These are phyloP conservation scores for Pogonomyrmex barbatus DNA, from an alignment of 1,140 invertebrate genomes.

Conservation along the genomic window DNA sequence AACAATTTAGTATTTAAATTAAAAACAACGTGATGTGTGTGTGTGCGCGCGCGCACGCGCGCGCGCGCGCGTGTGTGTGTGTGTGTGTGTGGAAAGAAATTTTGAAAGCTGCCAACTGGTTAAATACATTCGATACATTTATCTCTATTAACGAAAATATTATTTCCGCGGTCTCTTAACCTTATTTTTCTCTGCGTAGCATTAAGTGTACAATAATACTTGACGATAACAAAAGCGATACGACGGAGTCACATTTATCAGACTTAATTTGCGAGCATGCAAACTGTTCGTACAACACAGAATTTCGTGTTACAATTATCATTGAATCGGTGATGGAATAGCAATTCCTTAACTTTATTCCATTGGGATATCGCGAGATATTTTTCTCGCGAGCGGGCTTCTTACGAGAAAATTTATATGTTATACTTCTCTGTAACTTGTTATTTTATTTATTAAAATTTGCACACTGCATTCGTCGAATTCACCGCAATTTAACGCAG, in stretches of 20 bases:
- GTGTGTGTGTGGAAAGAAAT: background rate
- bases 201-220: constrained; percentile 44
- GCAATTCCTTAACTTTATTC: background rate
- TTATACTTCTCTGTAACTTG: background rate
- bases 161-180: constrained; percentile 9
- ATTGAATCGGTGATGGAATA: constrained; percentile 47
- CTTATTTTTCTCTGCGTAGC: background rate
- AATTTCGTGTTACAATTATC: constrained; percentile 27
- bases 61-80: no score
- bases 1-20: background rate
- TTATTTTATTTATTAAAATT: constrained; percentile 29
- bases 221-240: constrained; percentile 49
- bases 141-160: constrained; percentile 5
- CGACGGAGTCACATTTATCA: constrained; percentile 48
- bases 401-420: constrained; percentile 12
- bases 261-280: constrained; percentile 41
- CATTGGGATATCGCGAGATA: background rate
- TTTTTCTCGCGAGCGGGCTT: background rate
- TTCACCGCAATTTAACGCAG: background rate
- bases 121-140: background rate
- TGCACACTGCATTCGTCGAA: background rate
- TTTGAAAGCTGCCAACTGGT: background rate
- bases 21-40: background rate
- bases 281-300: constrained; percentile 36
- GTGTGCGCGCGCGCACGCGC: no score